A percentile compares a stretch with the other conserved stretches of the same genome.
Conservation (phyloP, 1,140 invertebrate genomes). For the Magallana ariakensis region DNA sequence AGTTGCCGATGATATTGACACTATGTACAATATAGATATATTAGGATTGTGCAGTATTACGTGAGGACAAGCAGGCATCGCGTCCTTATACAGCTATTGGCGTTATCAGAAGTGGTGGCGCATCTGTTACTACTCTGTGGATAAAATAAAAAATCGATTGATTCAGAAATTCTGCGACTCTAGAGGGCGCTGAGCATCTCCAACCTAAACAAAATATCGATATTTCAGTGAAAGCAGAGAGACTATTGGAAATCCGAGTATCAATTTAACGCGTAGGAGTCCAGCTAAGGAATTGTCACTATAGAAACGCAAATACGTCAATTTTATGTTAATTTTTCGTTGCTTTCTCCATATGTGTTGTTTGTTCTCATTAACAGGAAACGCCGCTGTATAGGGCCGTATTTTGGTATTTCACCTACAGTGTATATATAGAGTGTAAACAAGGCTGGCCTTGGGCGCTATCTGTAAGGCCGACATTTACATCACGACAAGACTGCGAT, state of each 20-base stretch:
- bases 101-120: neutral
- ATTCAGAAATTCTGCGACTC: neutral
- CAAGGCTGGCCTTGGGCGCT: neutral
- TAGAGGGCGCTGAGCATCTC: constrained; percentile 1
- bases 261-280: neutral
- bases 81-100: too few relatives aligned
- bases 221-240: neutral
- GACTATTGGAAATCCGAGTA: neutral
- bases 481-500: neutral
- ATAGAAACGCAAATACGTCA: constrained; percentile 22
- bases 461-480: neutral
- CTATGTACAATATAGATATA: too few relatives aligned
- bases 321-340: neutral
- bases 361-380: neutral
- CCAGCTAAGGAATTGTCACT: neutral
- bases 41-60: too few relatives aligned
- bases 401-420: too few relatives aligned
- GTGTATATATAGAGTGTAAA: neutral
- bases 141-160: neutral
- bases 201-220: neutral
- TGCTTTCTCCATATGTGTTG: neutral
- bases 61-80: too few relatives aligned
- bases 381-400: neutral
- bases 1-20: too few relatives aligned
- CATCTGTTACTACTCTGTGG: neutral